Evolutionary conservation across 2,797 vertebrate genomes (phyloP).

Genomic region (Sebastes cheni): DNA sequence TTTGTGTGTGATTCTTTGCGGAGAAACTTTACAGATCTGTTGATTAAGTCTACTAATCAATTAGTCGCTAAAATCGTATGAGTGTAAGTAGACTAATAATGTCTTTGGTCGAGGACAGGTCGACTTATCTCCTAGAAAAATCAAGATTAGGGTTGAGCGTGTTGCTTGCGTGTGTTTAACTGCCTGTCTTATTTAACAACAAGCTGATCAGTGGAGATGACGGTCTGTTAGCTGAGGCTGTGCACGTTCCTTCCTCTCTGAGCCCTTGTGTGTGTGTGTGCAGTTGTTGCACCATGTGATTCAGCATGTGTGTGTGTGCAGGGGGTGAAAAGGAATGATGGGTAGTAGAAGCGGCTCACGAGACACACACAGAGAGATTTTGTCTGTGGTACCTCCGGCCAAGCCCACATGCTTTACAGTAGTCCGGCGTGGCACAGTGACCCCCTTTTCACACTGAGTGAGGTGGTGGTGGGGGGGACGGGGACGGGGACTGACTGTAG

Average conservation of each 20-base stretch:
- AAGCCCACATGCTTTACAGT: constrained; percentile 37
- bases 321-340: constrained; percentile 10
- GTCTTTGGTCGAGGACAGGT: no score
- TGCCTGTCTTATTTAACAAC: not conserved
- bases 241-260: not conserved
- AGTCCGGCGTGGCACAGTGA: constrained; percentile 62
- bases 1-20: no score
- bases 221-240: not conserved
- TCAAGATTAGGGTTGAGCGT: not conserved
- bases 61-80: no score
- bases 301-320: not conserved
- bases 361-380: constrained; percentile 35
- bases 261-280: not conserved
- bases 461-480: not conserved
- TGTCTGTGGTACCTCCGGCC: constrained; percentile 19
- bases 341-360: not conserved
- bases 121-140: not conserved
- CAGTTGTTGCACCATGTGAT: not conserved
- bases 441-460: constrained; percentile 60
- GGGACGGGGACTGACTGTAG: not conserved
- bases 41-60: no score
- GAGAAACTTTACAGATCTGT: no score
- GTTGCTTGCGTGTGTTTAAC: not conserved
- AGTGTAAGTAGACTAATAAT: fast-evolving
- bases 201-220: constrained; percentile 20